Evolutionary conservation across 2,797 vertebrate genomes (phyloP), one percentile per base, ranked within the genome.

Genomic region (Sciurus carolinensis): DNA sequence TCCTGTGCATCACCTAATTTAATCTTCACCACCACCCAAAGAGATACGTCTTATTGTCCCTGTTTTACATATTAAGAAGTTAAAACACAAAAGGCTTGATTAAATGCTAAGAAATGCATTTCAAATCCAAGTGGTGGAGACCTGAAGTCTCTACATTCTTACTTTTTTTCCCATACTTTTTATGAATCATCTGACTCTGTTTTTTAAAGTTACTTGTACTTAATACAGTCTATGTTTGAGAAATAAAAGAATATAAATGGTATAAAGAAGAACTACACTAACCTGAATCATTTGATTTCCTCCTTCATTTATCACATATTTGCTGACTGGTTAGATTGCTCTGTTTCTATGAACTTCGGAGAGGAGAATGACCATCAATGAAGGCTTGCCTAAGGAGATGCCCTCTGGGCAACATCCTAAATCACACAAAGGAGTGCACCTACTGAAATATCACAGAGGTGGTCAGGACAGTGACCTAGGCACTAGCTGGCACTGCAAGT

Each of bases 81-180:
- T 91, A 86, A 95, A 88, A 44, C 13, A 88, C 7, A 54, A 47
- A 80, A 95, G 17, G n/a, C 80, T 50, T 80, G 59, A 18, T 66
- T 90, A 90, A 47, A 90, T 87, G 7, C 33, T 71, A 86, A 94
- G 39, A 64, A 30, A 83, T 80, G 54, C 84, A 8, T 36, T 87
- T 83, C 80, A 96, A 89, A 73, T 54, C 39, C 75, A 90, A 67
- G 54, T 84, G 64, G 75, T 76, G n/a, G 91, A 28, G 6, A 82
- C 54, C 47, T 52, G 76, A 52, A 83, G 2, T 33, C 26, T 54
- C 62, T 79, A 69, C 30, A 44, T 83, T 89, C 90, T 39, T 39
- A 39, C 39, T 33, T 89, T 90, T 87, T 20, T 89, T 8, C 3
- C 24, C 50, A 82, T 7, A 42, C 11, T 67, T 12, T 76, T 85